phyloP scores from a whole-genome alignment of 2,797 vertebrate genomes.

The Esox lucius region DNA sequence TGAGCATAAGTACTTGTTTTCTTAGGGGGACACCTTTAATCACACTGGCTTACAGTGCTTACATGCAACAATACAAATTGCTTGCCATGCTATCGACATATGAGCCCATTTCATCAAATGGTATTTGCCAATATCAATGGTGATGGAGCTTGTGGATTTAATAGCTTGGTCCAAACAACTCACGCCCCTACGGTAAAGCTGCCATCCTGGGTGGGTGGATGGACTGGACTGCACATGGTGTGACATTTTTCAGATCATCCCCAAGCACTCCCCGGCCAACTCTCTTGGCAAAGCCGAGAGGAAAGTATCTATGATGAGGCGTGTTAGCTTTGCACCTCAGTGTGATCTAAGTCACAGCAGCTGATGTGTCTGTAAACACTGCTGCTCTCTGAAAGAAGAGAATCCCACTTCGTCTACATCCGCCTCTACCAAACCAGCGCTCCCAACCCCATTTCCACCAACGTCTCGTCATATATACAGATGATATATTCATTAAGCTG shows the following conservation, averaged over 20 bases:
- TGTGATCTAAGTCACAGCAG: background rate
- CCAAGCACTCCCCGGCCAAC: background rate
- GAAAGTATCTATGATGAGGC: background rate
- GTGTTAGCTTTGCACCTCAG: background rate
- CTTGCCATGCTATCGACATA: background rate
- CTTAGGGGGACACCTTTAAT: background rate
- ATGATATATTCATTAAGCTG: no score
- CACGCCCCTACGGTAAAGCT: background rate
- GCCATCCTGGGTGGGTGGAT: background rate
- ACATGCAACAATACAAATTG: constrained; percentile 18
- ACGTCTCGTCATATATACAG: no score
- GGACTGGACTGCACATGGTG: background rate
- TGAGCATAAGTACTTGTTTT: constrained; percentile 8
- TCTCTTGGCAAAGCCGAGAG: background rate
- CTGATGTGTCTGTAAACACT: background rate
- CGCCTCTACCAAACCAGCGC: no score
- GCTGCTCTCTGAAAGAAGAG: background rate
- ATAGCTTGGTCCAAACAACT: background rate
- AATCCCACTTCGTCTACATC: no score
- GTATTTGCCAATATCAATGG: background rate
- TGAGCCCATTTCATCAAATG: background rate
- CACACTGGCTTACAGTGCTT: constrained; percentile 15
- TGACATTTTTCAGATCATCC: background rate
- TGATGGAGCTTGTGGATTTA: background rate
- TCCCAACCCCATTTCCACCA: no score